Evolutionary conservation across 1,140 invertebrate genomes (phyloP).

Genomic region (Pemphigus obesinymphae): DNA sequence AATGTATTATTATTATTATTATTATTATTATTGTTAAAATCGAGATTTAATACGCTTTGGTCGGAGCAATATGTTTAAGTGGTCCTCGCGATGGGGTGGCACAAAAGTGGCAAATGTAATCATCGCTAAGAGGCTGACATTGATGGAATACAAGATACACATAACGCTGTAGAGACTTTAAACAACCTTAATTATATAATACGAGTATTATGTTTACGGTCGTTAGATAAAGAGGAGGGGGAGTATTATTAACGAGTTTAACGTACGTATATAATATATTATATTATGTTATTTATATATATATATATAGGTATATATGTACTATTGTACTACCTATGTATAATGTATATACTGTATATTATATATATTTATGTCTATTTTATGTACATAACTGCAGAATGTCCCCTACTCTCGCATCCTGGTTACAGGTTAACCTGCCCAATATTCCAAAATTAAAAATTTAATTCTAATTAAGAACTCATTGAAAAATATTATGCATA

Average conservation of each 20-base stretch:
- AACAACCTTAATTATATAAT: slow-evolving; percentile 37
- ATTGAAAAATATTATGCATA: too few species aligned
- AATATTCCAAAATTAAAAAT: too few species aligned
- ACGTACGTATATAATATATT: too few species aligned
- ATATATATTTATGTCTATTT: too few species aligned
- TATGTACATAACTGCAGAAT: too few species aligned
- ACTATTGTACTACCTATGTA: too few species aligned
- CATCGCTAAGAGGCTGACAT: slow-evolving; percentile 31
- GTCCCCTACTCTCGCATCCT: too few species aligned
- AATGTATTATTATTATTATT: neutral
- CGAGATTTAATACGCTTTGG: neutral
- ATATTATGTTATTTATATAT: too few species aligned
- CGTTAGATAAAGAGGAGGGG: neutral
- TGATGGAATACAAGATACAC: slow-evolving; percentile 23
- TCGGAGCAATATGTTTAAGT: slow-evolving; percentile 37
- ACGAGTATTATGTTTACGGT: slow-evolving; percentile 30
- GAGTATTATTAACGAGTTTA: neutral
- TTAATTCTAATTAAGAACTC: too few species aligned
- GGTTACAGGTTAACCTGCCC: too few species aligned
- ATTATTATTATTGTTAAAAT: neutral
- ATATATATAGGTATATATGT: too few species aligned
- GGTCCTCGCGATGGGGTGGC: neutral
- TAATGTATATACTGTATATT: too few species aligned
- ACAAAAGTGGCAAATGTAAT: slow-evolving; percentile 20
- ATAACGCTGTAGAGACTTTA: neutral